Evolutionary conservation across 1,140 invertebrate species (phyloP).

Genomic region (Cecropterus lyciades): DNA sequence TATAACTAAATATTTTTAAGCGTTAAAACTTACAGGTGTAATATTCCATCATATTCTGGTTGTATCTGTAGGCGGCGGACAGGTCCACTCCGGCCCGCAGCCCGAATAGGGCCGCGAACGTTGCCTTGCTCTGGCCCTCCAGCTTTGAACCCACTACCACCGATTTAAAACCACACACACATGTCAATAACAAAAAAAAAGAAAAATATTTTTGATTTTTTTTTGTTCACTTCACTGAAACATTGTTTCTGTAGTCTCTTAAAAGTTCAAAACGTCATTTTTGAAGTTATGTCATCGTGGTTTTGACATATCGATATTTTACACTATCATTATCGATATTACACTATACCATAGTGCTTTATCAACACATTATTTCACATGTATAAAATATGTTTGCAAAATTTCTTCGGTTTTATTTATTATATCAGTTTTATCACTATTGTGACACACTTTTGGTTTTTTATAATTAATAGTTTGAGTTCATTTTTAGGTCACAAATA

Average conservation of each 20-base stretch:
- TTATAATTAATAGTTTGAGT: no score
- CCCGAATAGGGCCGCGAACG: constrained; percentile 82
- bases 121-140: constrained; percentile 82
- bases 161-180: constrained; percentile 41
- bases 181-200: neutral
- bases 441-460: no score
- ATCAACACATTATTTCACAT: no score
- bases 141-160: constrained; percentile 62
- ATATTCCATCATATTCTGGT: constrained; percentile 99
- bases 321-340: no score
- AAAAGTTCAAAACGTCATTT: constrained; percentile 15
- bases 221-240: neutral
- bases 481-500: no score
- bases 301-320: neutral
- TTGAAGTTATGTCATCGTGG: constrained; percentile 7
- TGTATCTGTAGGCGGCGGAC: constrained; percentile 96
- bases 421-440: no score
- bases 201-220: neutral
- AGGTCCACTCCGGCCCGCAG: constrained; percentile 90
- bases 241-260: constrained; percentile 9
- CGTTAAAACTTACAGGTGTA: constrained; percentile 94
- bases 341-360: no score
- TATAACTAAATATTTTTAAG: no score
- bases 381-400: no score
- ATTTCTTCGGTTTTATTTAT: no score